Conservation (phyloP, 2,888 invertebrate genomes). For the Rhagophthalmus giganteus region DNA sequence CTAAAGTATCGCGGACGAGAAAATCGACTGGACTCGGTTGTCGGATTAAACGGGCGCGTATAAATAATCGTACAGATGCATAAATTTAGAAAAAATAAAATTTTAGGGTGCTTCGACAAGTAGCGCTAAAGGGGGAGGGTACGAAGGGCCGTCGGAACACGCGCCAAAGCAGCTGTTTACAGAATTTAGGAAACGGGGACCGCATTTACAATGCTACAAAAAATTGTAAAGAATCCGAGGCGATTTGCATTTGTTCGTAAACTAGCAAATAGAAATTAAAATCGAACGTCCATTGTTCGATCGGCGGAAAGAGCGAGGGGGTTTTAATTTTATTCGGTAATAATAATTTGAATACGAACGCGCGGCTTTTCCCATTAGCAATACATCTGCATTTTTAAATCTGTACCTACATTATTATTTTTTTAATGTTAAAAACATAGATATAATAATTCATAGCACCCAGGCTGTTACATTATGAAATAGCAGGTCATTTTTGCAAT, state of each 20-base stretch:
- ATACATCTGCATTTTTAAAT: constrained; percentile 32
- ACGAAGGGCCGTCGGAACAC: constrained; percentile 35
- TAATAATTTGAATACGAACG: constrained; percentile 44
- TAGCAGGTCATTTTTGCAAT: constrained; percentile 69
- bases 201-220: constrained; percentile 44
- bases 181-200: constrained; percentile 53
- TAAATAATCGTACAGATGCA: constrained; percentile 47
- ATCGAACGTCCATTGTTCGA: neutral
- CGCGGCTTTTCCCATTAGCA: constrained; percentile 33
- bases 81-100: constrained; percentile 48
- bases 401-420: constrained; percentile 42
- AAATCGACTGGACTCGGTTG: constrained; percentile 6
- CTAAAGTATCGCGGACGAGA: too few relatives aligned
- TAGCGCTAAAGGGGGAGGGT: constrained; percentile 30
- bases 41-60: constrained; percentile 13
- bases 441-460: constrained; percentile 54
- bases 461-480: constrained; percentile 55
- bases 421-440: constrained; percentile 47
- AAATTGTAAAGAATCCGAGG: constrained; percentile 47
- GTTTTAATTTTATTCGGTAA: constrained; percentile 8
- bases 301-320: neutral
- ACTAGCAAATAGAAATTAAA: constrained; percentile 9
- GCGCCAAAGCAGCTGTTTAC: constrained; percentile 53
- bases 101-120: constrained; percentile 42
- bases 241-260: constrained; percentile 49